Percentiles rank a stretch among this genome's conserved stretches.
These are phyloP conservation scores for Valencia hispanica DNA, from an alignment of 2,797 vertebrate genomes.

Conservation along the genomic window DNA sequence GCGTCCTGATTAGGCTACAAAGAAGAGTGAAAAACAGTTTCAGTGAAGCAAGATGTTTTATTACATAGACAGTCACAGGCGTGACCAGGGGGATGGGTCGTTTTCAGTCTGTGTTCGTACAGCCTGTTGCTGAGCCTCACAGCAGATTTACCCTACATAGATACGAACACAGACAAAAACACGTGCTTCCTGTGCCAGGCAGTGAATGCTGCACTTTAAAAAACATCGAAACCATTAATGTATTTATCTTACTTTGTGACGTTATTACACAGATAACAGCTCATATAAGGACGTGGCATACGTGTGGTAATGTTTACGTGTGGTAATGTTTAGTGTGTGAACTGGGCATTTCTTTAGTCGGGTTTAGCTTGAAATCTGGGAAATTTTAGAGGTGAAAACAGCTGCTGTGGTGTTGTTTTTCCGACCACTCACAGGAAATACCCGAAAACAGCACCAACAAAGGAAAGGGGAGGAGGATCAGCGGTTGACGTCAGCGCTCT, in stretches of 20 bases:
- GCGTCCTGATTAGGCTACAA: background rate
- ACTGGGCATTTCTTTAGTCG: rapidly evolving
- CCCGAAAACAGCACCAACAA: slow-evolving; percentile 61
- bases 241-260: slow-evolving; percentile 10
- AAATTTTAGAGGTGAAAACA: rapidly evolving
- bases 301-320: background rate
- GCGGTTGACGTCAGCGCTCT: slow-evolving; percentile 74
- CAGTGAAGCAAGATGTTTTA: slow-evolving; percentile 1
- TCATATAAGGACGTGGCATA: rapidly evolving
- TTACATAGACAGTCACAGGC: background rate
- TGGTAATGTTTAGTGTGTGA: background rate
- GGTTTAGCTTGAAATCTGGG: rapidly evolving
- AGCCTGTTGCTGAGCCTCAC: slow-evolving; percentile 52
- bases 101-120: slow-evolving; percentile 8
- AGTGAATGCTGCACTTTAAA: background rate
- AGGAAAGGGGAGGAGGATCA: slow-evolving; percentile 34
- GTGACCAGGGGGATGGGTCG: slow-evolving; percentile 41
- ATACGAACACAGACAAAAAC: slow-evolving; percentile 1
- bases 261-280: slow-evolving; percentile 32
- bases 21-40: background rate
- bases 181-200: background rate
- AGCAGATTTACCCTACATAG: slow-evolving; percentile 9
- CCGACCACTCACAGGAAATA: slow-evolving; percentile 61
- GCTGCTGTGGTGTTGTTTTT: slow-evolving; percentile 26
- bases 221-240: background rate